A percentile compares a stretch with the other conserved stretches of the same genome.
These are phyloP conservation scores for Misgurnus anguillicaudatus DNA, from an alignment of 2,113 vertebrate species.

Conservation along the genomic window DNA sequence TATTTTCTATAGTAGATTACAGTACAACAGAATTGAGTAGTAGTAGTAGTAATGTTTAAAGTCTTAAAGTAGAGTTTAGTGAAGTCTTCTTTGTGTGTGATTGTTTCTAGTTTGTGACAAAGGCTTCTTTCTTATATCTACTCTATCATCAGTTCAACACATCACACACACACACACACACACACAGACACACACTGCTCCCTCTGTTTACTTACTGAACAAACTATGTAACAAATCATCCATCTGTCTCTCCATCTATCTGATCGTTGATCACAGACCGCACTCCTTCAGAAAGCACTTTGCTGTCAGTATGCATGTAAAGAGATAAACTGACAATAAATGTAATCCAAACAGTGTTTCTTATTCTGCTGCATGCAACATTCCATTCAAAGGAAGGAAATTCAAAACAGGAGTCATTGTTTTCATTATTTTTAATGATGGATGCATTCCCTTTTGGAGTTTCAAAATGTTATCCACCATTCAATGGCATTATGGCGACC, in stretches of 20 bases:
- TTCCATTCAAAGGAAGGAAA: background rate
- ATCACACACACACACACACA: background rate
- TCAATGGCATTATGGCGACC: too few species aligned
- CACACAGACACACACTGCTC: background rate
- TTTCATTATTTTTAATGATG: too few species aligned
- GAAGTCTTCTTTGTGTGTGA: background rate
- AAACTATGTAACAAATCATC: background rate
- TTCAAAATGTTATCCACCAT: too few species aligned
- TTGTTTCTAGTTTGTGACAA: constrained; percentile 19
- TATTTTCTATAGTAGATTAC: too few species aligned
- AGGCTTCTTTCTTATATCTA: constrained; percentile 17
- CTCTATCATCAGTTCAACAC: constrained; percentile 30
- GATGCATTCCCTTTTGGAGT: too few species aligned
- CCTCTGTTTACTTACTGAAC: constrained; percentile 10
- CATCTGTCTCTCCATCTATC: constrained; percentile 13
- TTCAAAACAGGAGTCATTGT: too few species aligned
- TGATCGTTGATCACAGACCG: background rate
- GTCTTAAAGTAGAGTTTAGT: background rate
- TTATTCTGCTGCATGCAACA: background rate
- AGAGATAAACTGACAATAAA: constrained; percentile 2
- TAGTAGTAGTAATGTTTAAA: too few species aligned
- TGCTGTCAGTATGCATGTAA: constrained; percentile 4
- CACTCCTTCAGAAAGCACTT: background rate
- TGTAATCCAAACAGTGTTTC: constrained; percentile 6
- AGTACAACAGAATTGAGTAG: background rate